Conservation (phyloP, 2,113 vertebrate species). For the Callithrix jacchus region DNA sequence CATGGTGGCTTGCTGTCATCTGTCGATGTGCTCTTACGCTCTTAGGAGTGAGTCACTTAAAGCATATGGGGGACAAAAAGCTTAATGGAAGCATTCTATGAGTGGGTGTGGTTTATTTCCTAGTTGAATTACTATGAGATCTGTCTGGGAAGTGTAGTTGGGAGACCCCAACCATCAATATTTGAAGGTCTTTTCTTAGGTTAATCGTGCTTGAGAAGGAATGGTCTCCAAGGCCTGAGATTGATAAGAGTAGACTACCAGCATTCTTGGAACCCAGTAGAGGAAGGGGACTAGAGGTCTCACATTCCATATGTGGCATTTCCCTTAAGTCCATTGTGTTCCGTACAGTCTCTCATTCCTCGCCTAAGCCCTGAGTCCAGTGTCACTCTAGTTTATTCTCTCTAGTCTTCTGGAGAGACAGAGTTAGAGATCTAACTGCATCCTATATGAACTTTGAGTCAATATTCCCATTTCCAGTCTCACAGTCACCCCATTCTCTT, state of each 20-base stretch:
- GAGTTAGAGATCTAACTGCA: neutral
- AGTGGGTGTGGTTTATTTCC: neutral
- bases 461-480: neutral
- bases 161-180: neutral
- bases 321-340: neutral
- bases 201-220: neutral
- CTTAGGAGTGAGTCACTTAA: neutral
- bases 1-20: too few species aligned
- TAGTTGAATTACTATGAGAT: neutral
- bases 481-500: neutral
- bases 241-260: neutral
- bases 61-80: neutral
- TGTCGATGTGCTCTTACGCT: too few species aligned
- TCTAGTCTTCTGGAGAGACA: neutral
- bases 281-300: neutral
- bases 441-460: neutral
- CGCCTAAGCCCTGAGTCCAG: neutral
- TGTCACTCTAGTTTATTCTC: neutral
- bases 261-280: neutral
- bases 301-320: fast-evolving
- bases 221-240: fast-evolving
- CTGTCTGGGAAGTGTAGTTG: neutral
- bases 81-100: neutral
- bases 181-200: neutral
- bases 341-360: neutral